phyloP scores from a whole-genome alignment of 2,797 vertebrate genomes.

The Lepilemur septentrionalis region DNA sequence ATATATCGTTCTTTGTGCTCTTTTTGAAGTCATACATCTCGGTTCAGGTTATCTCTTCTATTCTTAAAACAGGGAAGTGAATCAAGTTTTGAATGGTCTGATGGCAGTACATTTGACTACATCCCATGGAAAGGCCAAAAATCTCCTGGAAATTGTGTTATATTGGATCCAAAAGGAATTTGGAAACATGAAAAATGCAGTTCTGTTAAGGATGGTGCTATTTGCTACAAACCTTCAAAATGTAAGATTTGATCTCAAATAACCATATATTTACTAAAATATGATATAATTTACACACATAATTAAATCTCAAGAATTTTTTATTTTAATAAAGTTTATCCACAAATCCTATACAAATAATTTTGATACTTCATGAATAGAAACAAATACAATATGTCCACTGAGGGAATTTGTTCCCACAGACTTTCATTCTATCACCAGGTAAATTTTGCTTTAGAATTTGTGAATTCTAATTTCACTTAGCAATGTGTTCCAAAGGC shows the following conservation, averaged over 20 bases:
- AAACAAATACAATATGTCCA: not conserved
- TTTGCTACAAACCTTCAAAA: conserved; percentile 90
- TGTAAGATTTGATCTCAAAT: conserved; percentile 80
- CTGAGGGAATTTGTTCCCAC: not conserved
- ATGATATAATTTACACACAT: conserved; percentile 3
- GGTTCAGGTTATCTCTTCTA: conserved; percentile 1
- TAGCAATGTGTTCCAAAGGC: conserved; percentile 14
- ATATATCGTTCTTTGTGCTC: not conserved
- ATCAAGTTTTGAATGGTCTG: conserved; percentile 93
- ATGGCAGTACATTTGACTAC: conserved; percentile 89
- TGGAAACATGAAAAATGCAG: conserved; percentile 89
- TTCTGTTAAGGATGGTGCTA: conserved; percentile 87
- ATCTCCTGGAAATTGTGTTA: conserved; percentile 87
- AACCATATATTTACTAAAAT: conserved; percentile 38
- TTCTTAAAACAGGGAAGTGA: conserved; percentile 84
- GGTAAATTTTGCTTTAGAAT: conserved; percentile 26
- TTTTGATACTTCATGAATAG: not conserved
- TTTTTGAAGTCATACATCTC: conserved; percentile 27
- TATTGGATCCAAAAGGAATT: conserved; percentile 87
- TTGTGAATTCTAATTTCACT: conserved; percentile 12
- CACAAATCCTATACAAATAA: conserved; percentile 27
- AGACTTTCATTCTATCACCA: not conserved
- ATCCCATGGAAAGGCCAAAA: conserved; percentile 77
- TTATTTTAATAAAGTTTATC: conserved; percentile 39
- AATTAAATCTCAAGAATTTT: not conserved